Percentiles rank a stretch among this genome's conserved stretches.
Evolutionary conservation across 2,113 vertebrate species (phyloP).

Genomic region (Jaculus jaculus): DNA sequence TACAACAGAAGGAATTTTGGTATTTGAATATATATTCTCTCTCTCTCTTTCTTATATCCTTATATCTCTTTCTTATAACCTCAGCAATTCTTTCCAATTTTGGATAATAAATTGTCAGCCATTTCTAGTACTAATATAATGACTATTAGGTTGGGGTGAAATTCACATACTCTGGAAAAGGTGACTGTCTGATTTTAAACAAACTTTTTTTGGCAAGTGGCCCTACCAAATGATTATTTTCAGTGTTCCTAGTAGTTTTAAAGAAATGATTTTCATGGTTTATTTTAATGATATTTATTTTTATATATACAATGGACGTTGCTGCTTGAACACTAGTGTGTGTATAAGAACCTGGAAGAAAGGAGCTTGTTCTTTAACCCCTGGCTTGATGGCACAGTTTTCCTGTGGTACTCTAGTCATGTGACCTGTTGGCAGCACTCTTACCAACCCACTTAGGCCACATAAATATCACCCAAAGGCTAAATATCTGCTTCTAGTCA

Average conservation of each 20-base stretch:
- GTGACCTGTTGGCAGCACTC: not conserved
- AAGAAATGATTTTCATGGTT: not conserved
- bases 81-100: not conserved
- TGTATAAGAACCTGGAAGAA: not conserved
- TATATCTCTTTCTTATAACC: no score
- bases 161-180: not conserved
- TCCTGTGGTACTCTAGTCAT: not conserved
- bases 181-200: not conserved
- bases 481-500: constrained; percentile 17
- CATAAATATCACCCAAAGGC: not conserved
- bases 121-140: not conserved
- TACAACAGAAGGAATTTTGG: not conserved
- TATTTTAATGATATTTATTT: not conserved
- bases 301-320: not conserved
- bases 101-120: not conserved
- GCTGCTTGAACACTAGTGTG: not conserved
- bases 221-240: not conserved
- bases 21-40: not conserved
- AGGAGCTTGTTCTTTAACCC: not conserved
- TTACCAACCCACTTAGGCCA: not conserved
- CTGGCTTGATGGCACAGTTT: not conserved
- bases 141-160: not conserved
- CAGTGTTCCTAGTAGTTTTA: not conserved
- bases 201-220: not conserved
- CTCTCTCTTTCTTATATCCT: no score